Base-by-base conservation (phyloP, 2,888 invertebrate species). In the Nasonovia ribisnigri region DNA sequence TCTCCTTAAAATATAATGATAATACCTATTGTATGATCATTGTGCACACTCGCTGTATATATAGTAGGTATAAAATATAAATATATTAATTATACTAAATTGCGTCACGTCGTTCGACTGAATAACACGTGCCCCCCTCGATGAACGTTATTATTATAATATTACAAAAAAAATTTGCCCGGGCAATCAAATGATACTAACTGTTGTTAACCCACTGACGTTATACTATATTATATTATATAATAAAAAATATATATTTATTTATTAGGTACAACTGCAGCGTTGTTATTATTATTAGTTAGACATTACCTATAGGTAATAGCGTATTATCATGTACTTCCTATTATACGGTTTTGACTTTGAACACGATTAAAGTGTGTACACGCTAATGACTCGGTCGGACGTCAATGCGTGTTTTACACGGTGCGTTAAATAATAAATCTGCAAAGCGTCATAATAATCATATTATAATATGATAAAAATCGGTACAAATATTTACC, bases 291-390 rank as follows among this genome's bases (percentile, higher is more conserved):
- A 36, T 77, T 67, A n/a, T 67, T 67, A 67, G 24, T 46, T 46
- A 46, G 8, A 10, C 36, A 77, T 77, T 77, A 77, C 36, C 20
- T 36, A 77, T 77, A 46, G 11, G 46, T 46, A 77, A 77, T 77
- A 36, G 77, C 3, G 36, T 8, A 36, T 77, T 77, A 77, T 77
- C 77, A 77, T 36, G 77, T 77, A 77, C 48, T 67, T 90, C 90
- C 67, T 77, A 77, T 90, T 90, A 90, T 48, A 77, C 77, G 90
- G 77, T 77, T 90, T 90, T 77, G 90, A 90, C 90, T 77, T 77
- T 90, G 90, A 48, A 90, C 90, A 90, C 67, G 46, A 90, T 90
- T 77, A 77, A 26, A 36, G 24, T 54, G 20, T 54, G 60, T 60
- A 51, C 51, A 51, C 24, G 42, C 26, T 43, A 89, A 46, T 43